A percentile compares a stretch with the other conserved stretches of the same genome.
These are phyloP conservation scores for Centropus unirufus DNA, from an alignment of 2,113 vertebrate species.

Conservation along the genomic window DNA sequence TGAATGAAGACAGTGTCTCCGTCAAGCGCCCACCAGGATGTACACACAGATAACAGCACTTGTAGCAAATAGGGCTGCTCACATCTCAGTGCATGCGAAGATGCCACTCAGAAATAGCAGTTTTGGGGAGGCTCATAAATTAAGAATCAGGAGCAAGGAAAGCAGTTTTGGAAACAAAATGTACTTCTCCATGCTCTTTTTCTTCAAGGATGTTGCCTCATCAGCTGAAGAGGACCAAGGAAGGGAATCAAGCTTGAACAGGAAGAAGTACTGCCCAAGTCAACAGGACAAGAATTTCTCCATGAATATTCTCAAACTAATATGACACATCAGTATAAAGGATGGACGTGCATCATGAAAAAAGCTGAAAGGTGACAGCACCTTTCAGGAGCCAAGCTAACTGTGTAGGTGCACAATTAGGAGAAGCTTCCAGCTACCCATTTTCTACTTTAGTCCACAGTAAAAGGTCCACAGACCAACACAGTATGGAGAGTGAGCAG, in stretches of 20 bases:
- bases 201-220: not conserved
- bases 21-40: not conserved
- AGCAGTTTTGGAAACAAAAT: not conserved
- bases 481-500: rapidly evolving
- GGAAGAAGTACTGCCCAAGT: not conserved
- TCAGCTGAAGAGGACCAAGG: not conserved
- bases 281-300: not conserved
- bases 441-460: not conserved
- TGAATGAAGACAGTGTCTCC: not conserved
- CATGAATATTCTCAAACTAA: not conserved
- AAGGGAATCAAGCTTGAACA: not conserved
- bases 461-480: not conserved
- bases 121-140: not conserved
- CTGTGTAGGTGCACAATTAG: not conserved
- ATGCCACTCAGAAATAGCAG: not conserved
- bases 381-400: not conserved
- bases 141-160: not conserved
- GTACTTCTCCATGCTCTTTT: not conserved
- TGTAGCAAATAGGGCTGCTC: not conserved
- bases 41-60: not conserved
- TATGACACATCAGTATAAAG: not conserved
- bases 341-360: not conserved
- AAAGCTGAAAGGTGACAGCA: not conserved
- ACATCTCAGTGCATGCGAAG: not conserved
- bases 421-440: not conserved